Percentiles rank a stretch among this genome's conserved stretches.
Conservation (phyloP, 2,888 invertebrate species). For the Nephrotoma appendiculata region DNA sequence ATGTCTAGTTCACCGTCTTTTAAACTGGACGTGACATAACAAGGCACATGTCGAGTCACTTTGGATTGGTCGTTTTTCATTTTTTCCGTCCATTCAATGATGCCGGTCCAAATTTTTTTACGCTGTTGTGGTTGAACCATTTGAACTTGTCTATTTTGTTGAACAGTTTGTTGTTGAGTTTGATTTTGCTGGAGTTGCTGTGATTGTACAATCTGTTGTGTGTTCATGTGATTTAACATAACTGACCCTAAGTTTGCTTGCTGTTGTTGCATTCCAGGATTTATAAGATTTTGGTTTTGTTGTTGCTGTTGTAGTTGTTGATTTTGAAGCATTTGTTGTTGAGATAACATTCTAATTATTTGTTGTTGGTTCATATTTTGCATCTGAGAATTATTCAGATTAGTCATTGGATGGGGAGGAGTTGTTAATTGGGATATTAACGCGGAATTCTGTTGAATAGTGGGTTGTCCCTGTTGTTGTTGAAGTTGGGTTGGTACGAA, state of each 20-base stretch:
- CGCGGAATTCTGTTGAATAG: conserved; percentile 30
- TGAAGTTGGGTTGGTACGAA: conserved; percentile 12
- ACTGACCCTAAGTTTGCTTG: conserved; percentile 13
- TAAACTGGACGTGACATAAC: conserved; percentile 54
- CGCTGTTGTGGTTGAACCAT: conserved; percentile 14
- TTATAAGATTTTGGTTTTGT: conserved; percentile 13
- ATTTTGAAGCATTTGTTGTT: conserved; percentile 23
- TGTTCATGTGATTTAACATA: conserved; percentile 16
- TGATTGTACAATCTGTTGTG: conserved; percentile 16
- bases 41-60: conserved; percentile 55
- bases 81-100: conserved; percentile 89
- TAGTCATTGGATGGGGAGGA: conserved; percentile 27
- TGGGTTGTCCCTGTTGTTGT: conserved; percentile 14
- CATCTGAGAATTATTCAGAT: conserved; percentile 17
- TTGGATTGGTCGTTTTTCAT: conserved; percentile 70
- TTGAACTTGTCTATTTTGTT: neutral
- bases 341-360: conserved; percentile 5
- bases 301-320: conserved; percentile 22
- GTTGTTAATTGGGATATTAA: conserved; percentile 47
- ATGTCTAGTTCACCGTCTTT: conserved; percentile 81
- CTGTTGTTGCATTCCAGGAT: conserved; percentile 12
- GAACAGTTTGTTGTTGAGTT: conserved; percentile 12
- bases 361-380: conserved; percentile 13
- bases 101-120: conserved; percentile 56
- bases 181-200: conserved; percentile 18